Conservation (phyloP, 2,797 vertebrate species). For the Uromys caudimaculatus region DNA sequence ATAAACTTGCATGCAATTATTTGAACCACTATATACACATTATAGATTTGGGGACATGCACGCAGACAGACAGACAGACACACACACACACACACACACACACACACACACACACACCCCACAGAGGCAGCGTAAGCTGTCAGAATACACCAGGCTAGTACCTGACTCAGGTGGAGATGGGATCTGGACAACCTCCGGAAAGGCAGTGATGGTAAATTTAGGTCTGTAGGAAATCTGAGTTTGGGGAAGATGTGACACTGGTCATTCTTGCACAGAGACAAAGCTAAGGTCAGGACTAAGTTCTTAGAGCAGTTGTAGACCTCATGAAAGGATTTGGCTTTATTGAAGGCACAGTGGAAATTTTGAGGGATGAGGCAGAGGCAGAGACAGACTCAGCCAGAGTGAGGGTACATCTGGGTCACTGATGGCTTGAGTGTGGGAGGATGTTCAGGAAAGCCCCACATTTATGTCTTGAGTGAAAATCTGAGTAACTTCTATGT, state of each 20-base stretch:
- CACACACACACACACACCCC: not conserved
- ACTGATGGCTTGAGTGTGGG: no score
- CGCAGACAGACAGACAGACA: not conserved
- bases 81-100: not conserved
- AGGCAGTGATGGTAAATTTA: not conserved
- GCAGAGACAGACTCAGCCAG: fast-evolving
- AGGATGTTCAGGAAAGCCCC: not conserved
- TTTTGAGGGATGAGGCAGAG: not conserved
- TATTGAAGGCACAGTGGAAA: not conserved
- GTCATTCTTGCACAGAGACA: no score
- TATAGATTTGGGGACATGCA: not conserved
- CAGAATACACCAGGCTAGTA: not conserved
- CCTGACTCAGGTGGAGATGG: not conserved
- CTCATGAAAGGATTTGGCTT: not conserved
- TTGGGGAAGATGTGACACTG: no score
- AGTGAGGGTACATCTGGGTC: not conserved
- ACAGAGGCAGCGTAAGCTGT: not conserved
- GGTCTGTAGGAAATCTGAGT: fast-evolving
- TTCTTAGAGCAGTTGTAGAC: not conserved
- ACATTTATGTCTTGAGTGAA: not conserved
- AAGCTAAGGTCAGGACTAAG: not conserved
- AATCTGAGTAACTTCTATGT: not conserved
- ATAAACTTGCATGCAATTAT: not conserved
- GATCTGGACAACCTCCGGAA: no score
- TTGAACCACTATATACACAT: not conserved